Conservation (phyloP, 2,797 vertebrate genomes). For the Lerista edwardsae region DNA sequence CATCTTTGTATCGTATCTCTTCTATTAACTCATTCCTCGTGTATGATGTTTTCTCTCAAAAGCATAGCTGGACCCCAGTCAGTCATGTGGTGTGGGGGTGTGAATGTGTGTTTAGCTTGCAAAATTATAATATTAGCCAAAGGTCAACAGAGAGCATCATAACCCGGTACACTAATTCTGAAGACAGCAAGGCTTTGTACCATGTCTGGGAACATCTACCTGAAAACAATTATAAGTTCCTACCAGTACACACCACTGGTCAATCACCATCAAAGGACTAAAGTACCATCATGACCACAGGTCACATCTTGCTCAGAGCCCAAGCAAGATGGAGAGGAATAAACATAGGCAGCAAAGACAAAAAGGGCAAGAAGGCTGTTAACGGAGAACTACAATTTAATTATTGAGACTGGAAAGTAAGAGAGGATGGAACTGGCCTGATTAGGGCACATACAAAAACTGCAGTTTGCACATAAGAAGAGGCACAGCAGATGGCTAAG, state of each 20-base stretch:
- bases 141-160: too few relatives aligned
- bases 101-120: too few relatives aligned
- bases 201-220: not conserved
- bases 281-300: not conserved
- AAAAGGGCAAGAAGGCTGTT: not conserved
- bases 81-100: too few relatives aligned
- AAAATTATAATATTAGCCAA: too few relatives aligned
- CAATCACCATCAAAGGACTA: not conserved
- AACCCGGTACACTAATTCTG: too few relatives aligned
- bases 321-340: not conserved
- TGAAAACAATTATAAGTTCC: not conserved
- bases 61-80: too few relatives aligned
- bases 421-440: not conserved
- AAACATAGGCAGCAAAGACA: not conserved
- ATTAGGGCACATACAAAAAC: not conserved
- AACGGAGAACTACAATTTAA: not conserved
- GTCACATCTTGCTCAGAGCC: not conserved
- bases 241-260: not conserved
- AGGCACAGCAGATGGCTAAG: not conserved
- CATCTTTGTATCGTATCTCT: too few relatives aligned
- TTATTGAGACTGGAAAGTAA: not conserved
- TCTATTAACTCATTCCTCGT: too few relatives aligned
- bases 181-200: too few relatives aligned
- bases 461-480: not conserved
- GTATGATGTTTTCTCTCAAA: too few relatives aligned